Conservation (phyloP, 2,797 vertebrate species). For the Cebuella pygmaea region DNA sequence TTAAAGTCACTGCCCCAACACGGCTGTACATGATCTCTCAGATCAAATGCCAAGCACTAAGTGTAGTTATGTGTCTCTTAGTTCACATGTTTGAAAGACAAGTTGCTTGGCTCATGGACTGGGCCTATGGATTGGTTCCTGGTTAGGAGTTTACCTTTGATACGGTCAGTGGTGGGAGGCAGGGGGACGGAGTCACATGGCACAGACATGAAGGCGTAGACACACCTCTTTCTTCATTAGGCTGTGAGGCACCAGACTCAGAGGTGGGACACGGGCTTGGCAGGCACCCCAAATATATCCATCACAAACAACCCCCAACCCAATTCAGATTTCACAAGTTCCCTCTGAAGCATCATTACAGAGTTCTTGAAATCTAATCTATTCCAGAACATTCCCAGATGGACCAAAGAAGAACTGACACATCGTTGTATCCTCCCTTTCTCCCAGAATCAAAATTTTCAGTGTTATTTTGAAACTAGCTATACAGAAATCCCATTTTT, state of each 20-base stretch:
- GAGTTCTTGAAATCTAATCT: background rate
- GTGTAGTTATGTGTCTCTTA: background rate
- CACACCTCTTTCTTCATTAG: background rate
- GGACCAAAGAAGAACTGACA: background rate
- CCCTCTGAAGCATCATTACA: background rate
- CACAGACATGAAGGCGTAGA: background rate
- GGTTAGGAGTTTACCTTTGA: background rate
- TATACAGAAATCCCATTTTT: conserved; percentile 10
- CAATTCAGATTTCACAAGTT: background rate
- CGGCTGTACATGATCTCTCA: background rate
- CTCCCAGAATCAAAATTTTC: conserved; percentile 13
- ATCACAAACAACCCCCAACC: background rate
- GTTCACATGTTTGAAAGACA: background rate
- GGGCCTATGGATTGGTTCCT: background rate
- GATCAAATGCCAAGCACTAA: background rate
- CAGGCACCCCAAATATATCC: background rate
- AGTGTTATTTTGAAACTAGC: conserved; percentile 11
- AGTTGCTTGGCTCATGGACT: background rate
- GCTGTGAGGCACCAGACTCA: background rate
- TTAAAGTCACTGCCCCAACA: background rate
- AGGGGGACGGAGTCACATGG: background rate
- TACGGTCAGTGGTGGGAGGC: background rate
- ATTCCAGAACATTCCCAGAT: conserved; percentile 9
- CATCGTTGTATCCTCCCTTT: background rate
- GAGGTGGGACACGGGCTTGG: background rate